phyloP scores from a whole-genome alignment of 2,888 invertebrate genomes.

The Sphaerophoria rueppellii region DNA sequence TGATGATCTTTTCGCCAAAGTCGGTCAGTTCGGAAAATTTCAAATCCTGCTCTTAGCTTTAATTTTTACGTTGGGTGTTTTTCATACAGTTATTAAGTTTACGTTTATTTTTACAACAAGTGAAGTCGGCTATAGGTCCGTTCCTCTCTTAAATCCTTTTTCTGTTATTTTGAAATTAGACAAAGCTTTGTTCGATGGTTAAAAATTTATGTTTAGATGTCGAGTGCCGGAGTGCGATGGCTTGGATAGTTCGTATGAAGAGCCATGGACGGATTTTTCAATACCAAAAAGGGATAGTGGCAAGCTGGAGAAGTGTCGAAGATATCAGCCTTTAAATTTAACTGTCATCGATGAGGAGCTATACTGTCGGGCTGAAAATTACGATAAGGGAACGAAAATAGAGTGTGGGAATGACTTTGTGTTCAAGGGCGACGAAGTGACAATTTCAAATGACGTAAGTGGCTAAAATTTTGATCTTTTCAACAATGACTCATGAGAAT shows the following conservation, averaged over 20 bases:
- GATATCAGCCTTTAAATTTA: conserved; percentile 68
- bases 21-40: conserved; percentile 86
- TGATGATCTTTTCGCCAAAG: conserved; percentile 77
- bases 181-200: not conserved
- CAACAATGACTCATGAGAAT: not conserved
- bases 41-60: conserved; percentile 85
- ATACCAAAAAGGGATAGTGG: conserved; percentile 78
- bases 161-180: not conserved
- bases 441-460: conserved; percentile 79
- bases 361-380: conserved; percentile 81
- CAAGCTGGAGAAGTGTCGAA: conserved; percentile 76
- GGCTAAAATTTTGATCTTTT: not conserved
- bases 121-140: conserved; percentile 87
- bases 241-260: conserved; percentile 76
- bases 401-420: conserved; percentile 77
- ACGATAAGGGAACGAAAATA: conserved; percentile 77
- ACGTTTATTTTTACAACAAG: conserved; percentile 89
- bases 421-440: conserved; percentile 78
- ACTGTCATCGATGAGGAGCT: conserved; percentile 29
- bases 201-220: conserved; percentile 77
- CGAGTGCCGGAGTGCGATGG: conserved; percentile 80
- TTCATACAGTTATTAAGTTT: conserved; percentile 86
- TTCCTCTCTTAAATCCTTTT: not conserved
- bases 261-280: conserved; percentile 83
- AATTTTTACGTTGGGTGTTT: conserved; percentile 85